Evolutionary conservation across 2,888 invertebrate species (phyloP), one percentile per base, ranked within the genome.

Genomic region (Uloborus plumipes): DNA sequence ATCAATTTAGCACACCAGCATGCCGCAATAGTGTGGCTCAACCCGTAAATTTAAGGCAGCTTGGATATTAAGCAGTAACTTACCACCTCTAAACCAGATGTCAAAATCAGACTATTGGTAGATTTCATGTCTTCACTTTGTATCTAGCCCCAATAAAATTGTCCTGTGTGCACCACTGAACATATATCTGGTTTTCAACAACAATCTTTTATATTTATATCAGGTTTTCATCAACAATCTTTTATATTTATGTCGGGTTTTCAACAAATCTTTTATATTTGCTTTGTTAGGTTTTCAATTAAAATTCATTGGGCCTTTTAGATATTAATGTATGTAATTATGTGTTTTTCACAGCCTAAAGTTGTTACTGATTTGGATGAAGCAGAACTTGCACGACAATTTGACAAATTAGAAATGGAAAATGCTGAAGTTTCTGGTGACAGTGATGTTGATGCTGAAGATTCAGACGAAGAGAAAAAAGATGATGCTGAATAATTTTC

Each of bases 281-380:
- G 55, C 13, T 0, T 55, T 55, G 7, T 18, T 14, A n/a, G 7
- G 15, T 55, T 55, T 9, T 55, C 16, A 15, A 55, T 18, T 6
- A 55, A 11, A 55, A 55, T 18, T n/a, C 15, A 55, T 39, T 14
- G 50, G n/a, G 18, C 13, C 58, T 78, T 77, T 22, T 55, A n/a
- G 14, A 26, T n/a, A 13, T 58, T 72, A 20, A 53, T 20, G 47
- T 69, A 49, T 62, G 47, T 59, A 39, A 39, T 9, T 39, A 11
- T 39, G 9, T 11, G 11, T 75, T 50, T 14, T 31, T 64, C 89
- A 0, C 89, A 95, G 94, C 98, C 98, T 62, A 97, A 98, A 91
- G 97, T 99, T 85, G 98, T 99, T 47, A 99, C 99, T 0, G 99
- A 99, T 74, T 94, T 96, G 20, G 99, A 99, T 90, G 99, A 99